A percentile compares a stretch with the other conserved stretches of the same genome.
phyloP scores from a whole-genome alignment of 1,140 invertebrate genomes.

The Drosophila parvula region DNA sequence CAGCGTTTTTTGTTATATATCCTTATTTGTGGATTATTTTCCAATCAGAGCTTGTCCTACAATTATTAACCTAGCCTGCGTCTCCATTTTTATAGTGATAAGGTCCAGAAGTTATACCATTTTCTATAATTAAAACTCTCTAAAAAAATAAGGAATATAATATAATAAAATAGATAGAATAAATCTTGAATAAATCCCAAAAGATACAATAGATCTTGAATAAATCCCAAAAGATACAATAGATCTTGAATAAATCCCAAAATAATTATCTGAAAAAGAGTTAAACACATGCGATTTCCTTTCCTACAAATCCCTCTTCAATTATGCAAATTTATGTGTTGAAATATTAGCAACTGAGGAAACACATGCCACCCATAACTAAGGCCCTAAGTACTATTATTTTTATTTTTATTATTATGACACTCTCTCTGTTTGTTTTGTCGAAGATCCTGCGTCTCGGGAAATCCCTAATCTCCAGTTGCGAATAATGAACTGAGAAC shows the following conservation, averaged over 20 bases:
- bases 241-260: too few relatives aligned
- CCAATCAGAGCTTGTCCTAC: neutral
- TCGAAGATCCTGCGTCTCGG: neutral
- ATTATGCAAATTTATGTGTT: neutral
- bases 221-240: too few relatives aligned
- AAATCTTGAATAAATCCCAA: too few relatives aligned
- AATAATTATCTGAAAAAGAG: too few relatives aligned
- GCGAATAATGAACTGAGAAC: constrained; percentile 30
- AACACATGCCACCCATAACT: neutral
- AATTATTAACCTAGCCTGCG: neutral
- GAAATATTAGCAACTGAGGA: neutral
- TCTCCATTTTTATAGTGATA: too few relatives aligned
- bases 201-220: too few relatives aligned
- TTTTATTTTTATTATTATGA: neutral
- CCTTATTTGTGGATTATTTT: neutral
- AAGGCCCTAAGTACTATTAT: neutral
- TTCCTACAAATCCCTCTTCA: too few relatives aligned
- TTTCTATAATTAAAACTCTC: too few relatives aligned
- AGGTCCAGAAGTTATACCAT: too few relatives aligned
- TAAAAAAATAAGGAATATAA: too few relatives aligned
- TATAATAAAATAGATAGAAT: too few relatives aligned
- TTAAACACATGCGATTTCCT: too few relatives aligned
- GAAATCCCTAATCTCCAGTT: constrained; percentile 11
- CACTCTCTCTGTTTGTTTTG: neutral
- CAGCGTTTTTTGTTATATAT: neutral